Conservation (phyloP, 92 coral and sea anemone species). For the Umimayanthus kanabou region DNA sequence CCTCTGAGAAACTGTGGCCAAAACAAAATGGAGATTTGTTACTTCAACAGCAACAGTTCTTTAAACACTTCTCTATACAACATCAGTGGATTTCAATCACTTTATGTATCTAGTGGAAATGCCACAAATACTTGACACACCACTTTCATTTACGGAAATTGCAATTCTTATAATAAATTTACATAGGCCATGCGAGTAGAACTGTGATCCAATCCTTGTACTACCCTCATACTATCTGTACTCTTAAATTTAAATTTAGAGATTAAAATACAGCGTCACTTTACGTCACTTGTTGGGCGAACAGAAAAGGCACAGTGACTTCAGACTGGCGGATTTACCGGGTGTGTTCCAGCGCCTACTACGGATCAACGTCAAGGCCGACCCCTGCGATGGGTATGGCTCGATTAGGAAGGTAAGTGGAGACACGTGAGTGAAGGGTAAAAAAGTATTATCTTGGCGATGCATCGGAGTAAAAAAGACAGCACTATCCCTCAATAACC, state of each 20-base stretch:
- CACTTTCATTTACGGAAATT: too few relatives aligned
- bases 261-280: slow-evolving; percentile 35
- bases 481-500: too few relatives aligned
- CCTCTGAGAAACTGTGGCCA: too few relatives aligned
- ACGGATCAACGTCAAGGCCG: slow-evolving; percentile 16
- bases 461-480: too few relatives aligned
- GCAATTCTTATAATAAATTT: too few relatives aligned
- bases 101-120: too few relatives aligned
- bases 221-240: not conserved
- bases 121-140: too few relatives aligned
- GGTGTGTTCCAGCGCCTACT: slow-evolving; percentile 13
- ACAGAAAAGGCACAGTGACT: slow-evolving; percentile 24
- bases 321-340: slow-evolving; percentile 23
- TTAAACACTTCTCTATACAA: too few relatives aligned
- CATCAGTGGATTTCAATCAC: too few relatives aligned
- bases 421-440: not conserved
- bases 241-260: not conserved
- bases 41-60: too few relatives aligned
- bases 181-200: not conserved
- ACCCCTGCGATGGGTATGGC: slow-evolving; percentile 16
- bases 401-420: slow-evolving; percentile 25
- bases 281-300: slow-evolving; percentile 14
- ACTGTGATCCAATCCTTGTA: not conserved
- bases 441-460: too few relatives aligned
- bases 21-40: too few relatives aligned